Evolutionary conservation across 2,113 vertebrate genomes (phyloP).

Genomic region (Rana temporaria): DNA sequence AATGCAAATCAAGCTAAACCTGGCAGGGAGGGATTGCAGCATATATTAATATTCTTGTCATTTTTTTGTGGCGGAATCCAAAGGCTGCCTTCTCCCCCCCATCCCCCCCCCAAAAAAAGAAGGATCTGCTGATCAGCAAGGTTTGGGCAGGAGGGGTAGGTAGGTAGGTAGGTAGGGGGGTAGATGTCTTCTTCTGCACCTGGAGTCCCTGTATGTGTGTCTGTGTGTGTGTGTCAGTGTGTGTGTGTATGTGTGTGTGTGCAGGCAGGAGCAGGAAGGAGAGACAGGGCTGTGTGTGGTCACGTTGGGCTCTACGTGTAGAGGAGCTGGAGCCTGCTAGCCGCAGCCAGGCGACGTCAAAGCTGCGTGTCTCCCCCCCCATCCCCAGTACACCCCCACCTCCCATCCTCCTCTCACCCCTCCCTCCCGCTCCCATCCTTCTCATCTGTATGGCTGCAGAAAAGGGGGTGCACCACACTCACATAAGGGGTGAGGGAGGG

Average conservation of each 20-base stretch:
- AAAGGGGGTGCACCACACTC: neutral
- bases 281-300: slow-evolving; percentile 71
- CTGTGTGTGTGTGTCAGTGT: slow-evolving; percentile 19
- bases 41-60: slow-evolving; percentile 54
- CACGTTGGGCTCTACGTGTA: slow-evolving; percentile 89
- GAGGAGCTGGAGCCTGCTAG: slow-evolving; percentile 76
- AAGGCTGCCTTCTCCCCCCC: neutral
- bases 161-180: too few relatives aligned
- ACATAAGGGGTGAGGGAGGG: accelerated
- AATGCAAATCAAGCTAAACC: slow-evolving; percentile 50
- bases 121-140: slow-evolving; percentile 13
- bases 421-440: neutral
- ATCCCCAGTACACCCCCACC: slow-evolving; percentile 55
- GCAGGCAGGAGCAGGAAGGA: slow-evolving; percentile 46
- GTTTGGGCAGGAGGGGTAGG: neutral
- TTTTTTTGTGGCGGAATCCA: slow-evolving; percentile 43
- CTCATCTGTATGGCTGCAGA: slow-evolving; percentile 38
- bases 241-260: slow-evolving; percentile 20
- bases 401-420: neutral
- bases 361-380: slow-evolving; percentile 73
- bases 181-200: neutral
- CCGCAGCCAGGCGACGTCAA: slow-evolving; percentile 83
- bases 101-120: too few relatives aligned
- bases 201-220: slow-evolving; percentile 29
- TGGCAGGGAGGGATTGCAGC: slow-evolving; percentile 53